phyloP scores from a whole-genome alignment of 1,140 invertebrate genomes.

The Oryctes rhinoceros region DNA sequence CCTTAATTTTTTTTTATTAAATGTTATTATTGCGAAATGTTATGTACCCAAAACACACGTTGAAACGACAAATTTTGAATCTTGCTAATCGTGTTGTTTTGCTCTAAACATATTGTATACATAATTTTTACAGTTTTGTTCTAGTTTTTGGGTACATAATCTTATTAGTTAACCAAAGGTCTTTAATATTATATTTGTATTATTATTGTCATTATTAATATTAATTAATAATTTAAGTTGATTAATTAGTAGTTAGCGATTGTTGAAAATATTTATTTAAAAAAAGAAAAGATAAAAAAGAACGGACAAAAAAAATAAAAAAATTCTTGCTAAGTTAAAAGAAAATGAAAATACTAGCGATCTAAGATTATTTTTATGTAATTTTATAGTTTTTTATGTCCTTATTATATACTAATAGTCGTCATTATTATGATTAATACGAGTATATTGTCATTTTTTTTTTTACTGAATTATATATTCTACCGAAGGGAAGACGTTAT shows the following conservation, averaged over 20 bases:
- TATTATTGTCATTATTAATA: conserved; percentile 38
- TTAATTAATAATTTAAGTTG: conserved; percentile 30
- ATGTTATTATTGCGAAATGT: conserved; percentile 1
- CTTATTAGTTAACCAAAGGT: conserved; percentile 56
- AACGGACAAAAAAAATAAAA: conserved; percentile 1
- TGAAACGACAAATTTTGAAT: background rate
- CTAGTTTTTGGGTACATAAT: background rate
- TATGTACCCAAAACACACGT: background rate
- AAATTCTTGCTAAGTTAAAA: conserved; percentile 49
- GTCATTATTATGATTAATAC: conserved; percentile 13
- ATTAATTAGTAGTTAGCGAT: conserved; percentile 27
- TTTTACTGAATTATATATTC: background rate
- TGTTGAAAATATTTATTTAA: conserved; percentile 30
- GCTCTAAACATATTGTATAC: background rate
- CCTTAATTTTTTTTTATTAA: background rate
- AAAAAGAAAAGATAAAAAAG: conserved; percentile 8
- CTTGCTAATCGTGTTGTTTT: too few species aligned
- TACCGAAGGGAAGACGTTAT: background rate
- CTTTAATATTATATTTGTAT: conserved; percentile 41
- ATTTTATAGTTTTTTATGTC: conserved; percentile 56
- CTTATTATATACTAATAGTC: conserved; percentile 32
- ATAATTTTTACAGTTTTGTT: background rate
- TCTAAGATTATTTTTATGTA: conserved; percentile 56
- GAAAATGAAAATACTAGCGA: conserved; percentile 35
- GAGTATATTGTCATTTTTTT: conserved; percentile 17